Conservation (phyloP, 2,797 vertebrate genomes). For the Streptopelia turtur region DNA sequence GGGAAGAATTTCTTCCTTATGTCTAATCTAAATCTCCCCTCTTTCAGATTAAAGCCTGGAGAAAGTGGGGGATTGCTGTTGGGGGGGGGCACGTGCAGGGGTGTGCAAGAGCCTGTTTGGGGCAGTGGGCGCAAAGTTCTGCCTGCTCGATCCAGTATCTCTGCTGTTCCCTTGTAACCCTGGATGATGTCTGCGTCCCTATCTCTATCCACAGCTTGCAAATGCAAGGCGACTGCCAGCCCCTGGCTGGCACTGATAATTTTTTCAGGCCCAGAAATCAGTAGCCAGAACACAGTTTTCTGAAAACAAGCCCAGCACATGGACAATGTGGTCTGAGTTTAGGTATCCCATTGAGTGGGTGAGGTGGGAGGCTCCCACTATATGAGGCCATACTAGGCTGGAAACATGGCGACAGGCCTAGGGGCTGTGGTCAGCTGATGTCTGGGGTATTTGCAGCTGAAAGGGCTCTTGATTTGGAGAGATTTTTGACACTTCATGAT, state of each 20-base stretch:
- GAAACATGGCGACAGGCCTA: background rate
- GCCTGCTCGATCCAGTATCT: background rate
- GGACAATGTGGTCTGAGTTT: background rate
- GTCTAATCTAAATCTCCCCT: no score
- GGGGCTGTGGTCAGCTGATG: background rate
- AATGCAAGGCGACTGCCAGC: background rate
- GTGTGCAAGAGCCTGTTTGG: background rate
- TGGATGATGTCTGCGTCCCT: background rate
- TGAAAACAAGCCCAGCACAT: background rate
- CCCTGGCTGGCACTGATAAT: background rate
- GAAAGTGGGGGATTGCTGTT: background rate
- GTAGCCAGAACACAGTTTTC: background rate
- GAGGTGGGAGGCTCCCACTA: background rate
- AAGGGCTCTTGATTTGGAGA: background rate
- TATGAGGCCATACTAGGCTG: background rate
- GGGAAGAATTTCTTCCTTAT: no score
- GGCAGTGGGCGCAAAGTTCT: rapidly evolving
- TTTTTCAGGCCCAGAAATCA: background rate
- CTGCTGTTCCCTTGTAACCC: background rate
- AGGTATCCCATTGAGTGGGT: background rate
- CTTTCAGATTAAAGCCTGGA: background rate
- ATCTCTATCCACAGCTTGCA: background rate
- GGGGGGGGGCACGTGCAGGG: no score
- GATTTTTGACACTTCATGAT: background rate
- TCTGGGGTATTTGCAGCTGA: background rate